A percentile compares a stretch with the other conserved stretches of the same genome.
Conservation (phyloP, 2,797 vertebrate genomes). For the Gastrophryne carolinensis region DNA sequence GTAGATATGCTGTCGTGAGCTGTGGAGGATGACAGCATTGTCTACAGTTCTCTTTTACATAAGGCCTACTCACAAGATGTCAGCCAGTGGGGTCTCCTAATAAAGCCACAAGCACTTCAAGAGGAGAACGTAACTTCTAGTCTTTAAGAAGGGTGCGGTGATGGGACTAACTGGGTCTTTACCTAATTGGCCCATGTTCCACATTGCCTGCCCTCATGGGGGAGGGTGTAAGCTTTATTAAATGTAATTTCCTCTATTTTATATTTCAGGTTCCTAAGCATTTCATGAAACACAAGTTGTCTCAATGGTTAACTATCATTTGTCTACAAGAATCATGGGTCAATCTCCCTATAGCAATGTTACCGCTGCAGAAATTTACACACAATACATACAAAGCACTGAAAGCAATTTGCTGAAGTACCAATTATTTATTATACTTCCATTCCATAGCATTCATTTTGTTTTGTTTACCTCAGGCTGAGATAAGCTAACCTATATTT, state of each 20-base stretch:
- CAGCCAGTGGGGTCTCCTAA: too few species aligned
- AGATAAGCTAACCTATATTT: conserved; percentile 28
- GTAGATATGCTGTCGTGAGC: too few species aligned
- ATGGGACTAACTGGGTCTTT: too few species aligned
- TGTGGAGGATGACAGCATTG: too few species aligned
- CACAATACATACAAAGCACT: conserved; percentile 3
- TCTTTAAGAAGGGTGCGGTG: too few species aligned
- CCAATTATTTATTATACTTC: conserved; percentile 20
- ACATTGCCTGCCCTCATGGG: too few species aligned
- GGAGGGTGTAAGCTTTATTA: too few species aligned
- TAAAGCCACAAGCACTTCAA: too few species aligned
- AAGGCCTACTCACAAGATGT: too few species aligned
- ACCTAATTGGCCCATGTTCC: too few species aligned
- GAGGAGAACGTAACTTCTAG: too few species aligned
- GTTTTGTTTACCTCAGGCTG: conserved; percentile 29
- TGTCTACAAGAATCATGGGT: neutral
- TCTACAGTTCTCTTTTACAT: too few species aligned
- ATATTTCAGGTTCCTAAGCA: neutral
- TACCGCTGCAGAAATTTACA: neutral
- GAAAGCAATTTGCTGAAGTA: conserved; percentile 14
- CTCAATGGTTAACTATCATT: neutral
- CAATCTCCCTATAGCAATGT: neutral
- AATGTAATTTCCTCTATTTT: neutral
- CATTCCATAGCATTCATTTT: conserved; percentile 2
- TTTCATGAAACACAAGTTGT: neutral